These are phyloP conservation scores for Listrodromus nycthemerus DNA, from an alignment of 2,888 invertebrate genomes.

Conservation along the genomic window DNA sequence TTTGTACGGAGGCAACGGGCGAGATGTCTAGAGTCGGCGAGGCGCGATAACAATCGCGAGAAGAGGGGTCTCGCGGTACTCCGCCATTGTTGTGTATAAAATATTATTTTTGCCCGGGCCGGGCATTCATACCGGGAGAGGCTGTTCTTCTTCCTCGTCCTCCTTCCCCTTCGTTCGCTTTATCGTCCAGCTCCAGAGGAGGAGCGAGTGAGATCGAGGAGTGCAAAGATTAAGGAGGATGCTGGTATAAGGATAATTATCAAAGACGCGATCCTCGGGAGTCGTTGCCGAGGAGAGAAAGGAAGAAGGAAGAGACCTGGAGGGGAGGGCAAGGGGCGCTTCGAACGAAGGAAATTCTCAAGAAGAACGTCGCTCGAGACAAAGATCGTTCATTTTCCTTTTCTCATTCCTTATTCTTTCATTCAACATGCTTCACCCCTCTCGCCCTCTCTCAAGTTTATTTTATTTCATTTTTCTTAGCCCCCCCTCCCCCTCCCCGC, in stretches of 20 bases:
- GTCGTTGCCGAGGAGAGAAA: constrained; percentile 30
- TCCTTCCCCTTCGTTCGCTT: constrained; percentile 38
- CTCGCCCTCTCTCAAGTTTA: constrained; percentile 40
- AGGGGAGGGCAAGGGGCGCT: constrained; percentile 56
- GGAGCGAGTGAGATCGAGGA: constrained; percentile 57
- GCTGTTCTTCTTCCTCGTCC: constrained; percentile 56
- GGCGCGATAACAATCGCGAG: constrained; percentile 79
- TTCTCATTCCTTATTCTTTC: constrained; percentile 69
- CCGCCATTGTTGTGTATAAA: constrained; percentile 81
- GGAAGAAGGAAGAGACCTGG: constrained; percentile 20
- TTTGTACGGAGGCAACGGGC: constrained; percentile 65
- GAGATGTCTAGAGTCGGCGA: constrained; percentile 65
- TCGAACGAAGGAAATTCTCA: constrained; percentile 75
- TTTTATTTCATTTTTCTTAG: constrained; percentile 53
- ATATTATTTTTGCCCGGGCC: constrained; percentile 80
- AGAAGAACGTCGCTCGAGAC: constrained; percentile 78
- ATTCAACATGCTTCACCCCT: constrained; percentile 40
- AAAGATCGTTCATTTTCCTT: constrained; percentile 76
- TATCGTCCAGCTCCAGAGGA: constrained; percentile 31
- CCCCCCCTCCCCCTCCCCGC: constrained; percentile 18
- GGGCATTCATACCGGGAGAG: constrained; percentile 77
- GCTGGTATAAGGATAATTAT: constrained; percentile 79
- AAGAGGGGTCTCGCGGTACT: constrained; percentile 62
- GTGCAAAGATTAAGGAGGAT: constrained; percentile 79
- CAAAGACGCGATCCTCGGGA: constrained; percentile 69